These are phyloP conservation scores for Pangasianodon gigas DNA, from an alignment of 2,113 vertebrate species.

Conservation along the genomic window DNA sequence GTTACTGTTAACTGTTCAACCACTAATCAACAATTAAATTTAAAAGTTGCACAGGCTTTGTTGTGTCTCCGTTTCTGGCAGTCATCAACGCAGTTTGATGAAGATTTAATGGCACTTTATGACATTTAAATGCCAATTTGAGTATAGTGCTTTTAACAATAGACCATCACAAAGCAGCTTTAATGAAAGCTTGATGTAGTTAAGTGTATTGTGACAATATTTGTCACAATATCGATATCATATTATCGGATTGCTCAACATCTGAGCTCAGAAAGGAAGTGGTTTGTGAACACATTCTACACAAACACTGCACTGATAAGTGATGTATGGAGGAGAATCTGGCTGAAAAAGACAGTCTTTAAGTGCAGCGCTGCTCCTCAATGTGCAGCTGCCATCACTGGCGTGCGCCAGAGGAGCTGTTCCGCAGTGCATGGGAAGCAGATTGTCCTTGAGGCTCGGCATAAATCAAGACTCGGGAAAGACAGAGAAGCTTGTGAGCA, in stretches of 20 bases:
- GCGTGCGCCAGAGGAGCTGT: not conserved
- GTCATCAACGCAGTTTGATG: not conserved
- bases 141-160: not conserved
- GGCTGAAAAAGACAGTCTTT: not conserved
- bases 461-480: conserved; percentile 53
- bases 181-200: not conserved
- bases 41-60: not conserved
- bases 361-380: not conserved
- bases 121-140: not conserved
- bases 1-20: not conserved
- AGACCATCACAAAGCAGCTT: not conserved
- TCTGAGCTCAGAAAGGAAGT: not conserved
- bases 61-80: not conserved
- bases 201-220: not conserved
- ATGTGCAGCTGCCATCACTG: not conserved
- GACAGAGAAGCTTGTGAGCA: conserved; percentile 21
- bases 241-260: not conserved
- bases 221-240: not conserved
- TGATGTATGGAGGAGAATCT: not conserved
- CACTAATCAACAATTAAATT: not conserved
- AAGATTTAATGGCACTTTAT: not conserved
- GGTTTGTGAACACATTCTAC: not conserved
- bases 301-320: not conserved
- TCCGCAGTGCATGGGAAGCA: conserved; percentile 45
- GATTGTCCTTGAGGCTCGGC: conserved; percentile 54